Conservation (phyloP, 2,888 invertebrate species). For the Acanthosoma haemorrhoidale region DNA sequence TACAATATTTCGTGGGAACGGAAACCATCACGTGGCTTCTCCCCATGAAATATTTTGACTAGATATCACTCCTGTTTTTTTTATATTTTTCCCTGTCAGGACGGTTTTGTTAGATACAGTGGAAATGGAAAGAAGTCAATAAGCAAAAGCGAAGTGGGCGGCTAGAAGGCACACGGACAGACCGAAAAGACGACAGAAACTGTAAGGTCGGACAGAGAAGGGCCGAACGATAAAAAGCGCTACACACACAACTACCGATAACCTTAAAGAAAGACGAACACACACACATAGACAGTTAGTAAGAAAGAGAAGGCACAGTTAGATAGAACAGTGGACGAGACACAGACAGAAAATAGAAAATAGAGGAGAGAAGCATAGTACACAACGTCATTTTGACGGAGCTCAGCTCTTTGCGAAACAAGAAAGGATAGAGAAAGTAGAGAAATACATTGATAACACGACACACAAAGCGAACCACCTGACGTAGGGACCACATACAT, state of each 20-base stretch:
- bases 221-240: background rate
- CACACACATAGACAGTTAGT: constrained; percentile 5
- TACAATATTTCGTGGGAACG: constrained; percentile 34
- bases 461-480: constrained; percentile 24
- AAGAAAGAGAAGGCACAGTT: constrained; percentile 8
- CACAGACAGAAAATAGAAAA: constrained; percentile 20
- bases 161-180: constrained; percentile 4
- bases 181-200: background rate
- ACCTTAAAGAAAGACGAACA: background rate
- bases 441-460: background rate
- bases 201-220: background rate
- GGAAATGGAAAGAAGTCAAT: background rate
- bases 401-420: constrained; percentile 37
- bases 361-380: constrained; percentile 33
- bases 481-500: constrained; percentile 19
- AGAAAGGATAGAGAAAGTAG: constrained; percentile 32
- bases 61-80: constrained; percentile 28
- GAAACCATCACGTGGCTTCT: constrained; percentile 7
- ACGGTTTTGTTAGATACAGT: background rate
- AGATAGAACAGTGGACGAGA: constrained; percentile 10
- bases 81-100: constrained; percentile 20
- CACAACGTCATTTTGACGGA: constrained; percentile 38
- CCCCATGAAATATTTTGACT: constrained; percentile 27
- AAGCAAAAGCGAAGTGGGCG: background rate
- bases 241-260: background rate